Base-by-base conservation (phyloP, 2,888 invertebrate species). In the Scaptomyza tumidula region DNA sequence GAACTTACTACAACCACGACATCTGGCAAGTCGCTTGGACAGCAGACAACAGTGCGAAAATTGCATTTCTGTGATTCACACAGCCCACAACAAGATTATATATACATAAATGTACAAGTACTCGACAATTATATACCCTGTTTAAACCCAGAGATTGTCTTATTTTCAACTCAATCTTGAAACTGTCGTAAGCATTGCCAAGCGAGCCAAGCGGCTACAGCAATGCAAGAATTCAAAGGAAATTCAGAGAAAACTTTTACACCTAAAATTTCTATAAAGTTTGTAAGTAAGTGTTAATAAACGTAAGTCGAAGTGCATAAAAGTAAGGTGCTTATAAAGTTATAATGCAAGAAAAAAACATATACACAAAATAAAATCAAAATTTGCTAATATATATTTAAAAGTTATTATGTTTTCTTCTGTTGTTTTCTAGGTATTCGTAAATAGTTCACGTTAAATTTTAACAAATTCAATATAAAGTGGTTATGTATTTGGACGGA, bases 1-100 rank as follows among this genome's bases (percentile, higher is more conserved):
- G 80, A 76, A 82, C 68, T 69, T 10, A 62, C 65, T 3, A 16
- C 59, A 52, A 61, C 54, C 53, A 66, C 71, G 57, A 83, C 80
- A 71, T 46, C 58, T 58, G 52, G 50, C 60, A 58, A 59, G 44
- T 57, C 53, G 62, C 46, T 39, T 29, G 56, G 60, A 69, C 57
- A 63, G 57, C 58, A 45, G 72, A 58, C 54, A 67, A 62, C 45
- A 63, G 41, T 39, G 61, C 58, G 54, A 56, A 52, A 72, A 72
- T 48, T 63, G 70, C 70, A 64, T 55, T 74, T 57, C 55, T 29
- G 39, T 16, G 37, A 19, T 33, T 48, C 48, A 41, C 37, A 46
- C 54, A 48, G 33, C 39, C 19, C 59, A 31, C 58, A 57, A 52
- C 29, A 33, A 55, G 54, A 7, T 13, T 41, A 13, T 6, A 37